Evolutionary conservation across 2,888 invertebrate species (phyloP).

Genomic region (Parnassius glacialis): DNA sequence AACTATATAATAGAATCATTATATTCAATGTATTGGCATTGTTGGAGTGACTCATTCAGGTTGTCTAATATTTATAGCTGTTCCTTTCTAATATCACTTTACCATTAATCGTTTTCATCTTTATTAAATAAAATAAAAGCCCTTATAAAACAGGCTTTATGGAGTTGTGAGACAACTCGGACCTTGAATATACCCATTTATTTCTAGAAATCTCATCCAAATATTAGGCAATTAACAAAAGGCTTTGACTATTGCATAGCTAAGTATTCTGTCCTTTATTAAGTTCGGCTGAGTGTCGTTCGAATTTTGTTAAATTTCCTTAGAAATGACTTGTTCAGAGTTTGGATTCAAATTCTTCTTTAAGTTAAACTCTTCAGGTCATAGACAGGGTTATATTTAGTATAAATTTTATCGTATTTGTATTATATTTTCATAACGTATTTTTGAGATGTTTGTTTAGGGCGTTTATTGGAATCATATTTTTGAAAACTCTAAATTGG

Average conservation of each 20-base stretch:
- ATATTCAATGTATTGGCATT: neutral
- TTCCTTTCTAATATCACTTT: constrained; percentile 13
- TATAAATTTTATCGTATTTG: constrained; percentile 81
- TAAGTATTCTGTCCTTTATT: constrained; percentile 30
- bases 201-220: constrained; percentile 33
- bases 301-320: constrained; percentile 43
- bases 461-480: constrained; percentile 78
- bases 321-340: constrained; percentile 73
- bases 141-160: constrained; percentile 52
- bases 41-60: constrained; percentile 3
- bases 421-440: constrained; percentile 81
- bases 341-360: constrained; percentile 62
- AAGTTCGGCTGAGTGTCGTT: constrained; percentile 30
- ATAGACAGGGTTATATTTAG: constrained; percentile 82
- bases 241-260: constrained; percentile 35
- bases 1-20: constrained; percentile 6
- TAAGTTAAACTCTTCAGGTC: constrained; percentile 78
- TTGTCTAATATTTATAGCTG: constrained; percentile 5
- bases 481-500: constrained; percentile 77
- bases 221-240: constrained; percentile 29
- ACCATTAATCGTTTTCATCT: constrained; percentile 10
- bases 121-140: constrained; percentile 11
- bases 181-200: constrained; percentile 55
- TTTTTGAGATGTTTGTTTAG: constrained; percentile 80
- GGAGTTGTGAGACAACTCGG: constrained; percentile 64